Conservation (phyloP, 2,888 invertebrate genomes). For the Lypha dubia region DNA sequence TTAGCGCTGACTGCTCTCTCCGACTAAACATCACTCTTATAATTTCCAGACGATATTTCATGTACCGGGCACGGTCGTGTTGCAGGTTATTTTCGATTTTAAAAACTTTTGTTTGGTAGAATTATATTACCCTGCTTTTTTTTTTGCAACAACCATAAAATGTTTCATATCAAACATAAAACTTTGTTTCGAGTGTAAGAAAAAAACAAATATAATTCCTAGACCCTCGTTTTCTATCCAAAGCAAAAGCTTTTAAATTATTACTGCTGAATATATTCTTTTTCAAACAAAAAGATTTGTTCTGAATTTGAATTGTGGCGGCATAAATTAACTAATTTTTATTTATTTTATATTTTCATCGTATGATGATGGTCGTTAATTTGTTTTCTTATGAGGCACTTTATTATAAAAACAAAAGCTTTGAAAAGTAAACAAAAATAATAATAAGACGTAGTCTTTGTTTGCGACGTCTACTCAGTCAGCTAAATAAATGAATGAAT, state of each 20-base stretch:
- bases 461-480: constrained; percentile 19
- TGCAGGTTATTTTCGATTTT: too few species aligned
- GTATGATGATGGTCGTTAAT: constrained; percentile 64
- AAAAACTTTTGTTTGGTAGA: too few species aligned
- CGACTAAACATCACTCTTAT: too few species aligned
- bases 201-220: too few species aligned
- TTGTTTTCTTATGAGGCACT: constrained; percentile 70
- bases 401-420: constrained; percentile 69
- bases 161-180: background rate
- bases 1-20: too few species aligned
- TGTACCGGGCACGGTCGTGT: too few species aligned
- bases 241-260: constrained; percentile 42
- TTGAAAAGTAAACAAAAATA: constrained; percentile 59
- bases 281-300: constrained; percentile 35
- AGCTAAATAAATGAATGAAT: too few species aligned
- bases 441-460: constrained; percentile 28
- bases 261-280: constrained; percentile 8
- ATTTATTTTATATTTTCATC: constrained; percentile 21
- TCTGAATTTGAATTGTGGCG: constrained; percentile 58
- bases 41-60: too few species aligned
- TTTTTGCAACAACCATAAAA: too few species aligned
- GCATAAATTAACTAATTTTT: constrained; percentile 65
- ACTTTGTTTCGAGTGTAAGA: constrained; percentile 21
- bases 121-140: too few species aligned
- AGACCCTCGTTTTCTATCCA: constrained; percentile 17